Conservation (phyloP, 2,113 vertebrate genomes). For the Carlito syrichta region DNA sequence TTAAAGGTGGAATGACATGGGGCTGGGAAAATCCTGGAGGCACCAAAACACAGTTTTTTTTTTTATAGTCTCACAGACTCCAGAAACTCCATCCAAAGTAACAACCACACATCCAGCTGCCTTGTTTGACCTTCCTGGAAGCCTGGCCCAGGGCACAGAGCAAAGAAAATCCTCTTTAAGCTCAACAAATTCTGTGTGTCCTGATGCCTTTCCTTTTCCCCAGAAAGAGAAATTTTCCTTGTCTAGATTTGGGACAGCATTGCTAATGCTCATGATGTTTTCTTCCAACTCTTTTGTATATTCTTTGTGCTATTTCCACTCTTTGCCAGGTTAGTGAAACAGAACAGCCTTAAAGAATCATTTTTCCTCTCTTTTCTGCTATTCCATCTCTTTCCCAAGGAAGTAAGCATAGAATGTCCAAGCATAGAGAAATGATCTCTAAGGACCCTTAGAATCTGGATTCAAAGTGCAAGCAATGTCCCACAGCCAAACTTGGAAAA, state of each 20-base stretch:
- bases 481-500: not conserved
- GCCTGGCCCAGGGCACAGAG: not conserved
- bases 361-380: not conserved
- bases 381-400: not conserved
- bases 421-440: not conserved
- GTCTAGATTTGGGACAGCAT: not conserved
- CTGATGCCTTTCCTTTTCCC: not conserved
- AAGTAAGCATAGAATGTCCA: too few relatives aligned
- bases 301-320: not conserved
- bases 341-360: not conserved
- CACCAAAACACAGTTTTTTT: accelerated
- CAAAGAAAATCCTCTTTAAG: not conserved
- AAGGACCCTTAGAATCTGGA: not conserved
- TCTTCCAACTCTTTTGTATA: not conserved
- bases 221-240: not conserved
- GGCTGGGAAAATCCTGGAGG: not conserved
- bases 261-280: not conserved
- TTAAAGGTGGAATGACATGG: not conserved
- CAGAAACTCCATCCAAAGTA: not conserved
- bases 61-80: not conserved
- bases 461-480: not conserved
- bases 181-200: not conserved
- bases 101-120: not conserved
- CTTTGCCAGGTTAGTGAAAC: not conserved
- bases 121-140: not conserved